Percentiles rank a stretch among this genome's conserved stretches.
phyloP scores from a whole-genome alignment of 1,140 invertebrate species.

The Drosophila sucinea region DNA sequence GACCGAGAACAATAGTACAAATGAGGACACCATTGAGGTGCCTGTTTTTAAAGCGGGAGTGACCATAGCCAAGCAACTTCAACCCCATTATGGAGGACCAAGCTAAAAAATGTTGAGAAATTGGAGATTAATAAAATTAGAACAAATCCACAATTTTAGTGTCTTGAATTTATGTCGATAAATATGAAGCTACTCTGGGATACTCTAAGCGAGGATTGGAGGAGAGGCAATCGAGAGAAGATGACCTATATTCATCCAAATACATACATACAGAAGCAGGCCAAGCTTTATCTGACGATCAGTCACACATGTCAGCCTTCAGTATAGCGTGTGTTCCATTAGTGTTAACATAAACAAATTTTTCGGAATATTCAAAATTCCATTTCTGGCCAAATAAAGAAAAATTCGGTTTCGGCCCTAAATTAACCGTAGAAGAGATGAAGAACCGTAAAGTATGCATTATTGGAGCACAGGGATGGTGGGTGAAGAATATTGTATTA shows the following conservation, averaged over 20 bases:
- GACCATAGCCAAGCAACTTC: constrained; percentile 14
- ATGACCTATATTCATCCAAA: constrained; percentile 39
- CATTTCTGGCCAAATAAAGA: constrained; percentile 4
- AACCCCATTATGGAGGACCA: constrained; percentile 34
- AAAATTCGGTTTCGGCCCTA: constrained; percentile 32
- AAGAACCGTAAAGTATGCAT: constrained; percentile 62
- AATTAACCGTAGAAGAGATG: constrained; percentile 42
- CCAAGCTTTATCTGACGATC: constrained; percentile 27
- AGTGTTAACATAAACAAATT: constrained; percentile 6
- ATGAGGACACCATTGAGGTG: constrained; percentile 23
- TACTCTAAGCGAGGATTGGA: background rate
- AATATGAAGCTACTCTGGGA: background rate
- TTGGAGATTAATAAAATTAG: constrained; percentile 7
- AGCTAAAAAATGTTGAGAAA: constrained; percentile 35
- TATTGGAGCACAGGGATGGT: constrained; percentile 66
- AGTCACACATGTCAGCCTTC: background rate
- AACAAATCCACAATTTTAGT: background rate
- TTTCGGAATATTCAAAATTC: constrained; percentile 21
- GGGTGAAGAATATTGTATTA: constrained; percentile 14
- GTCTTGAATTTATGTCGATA: background rate
- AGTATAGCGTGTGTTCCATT: background rate
- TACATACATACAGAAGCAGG: constrained; percentile 31
- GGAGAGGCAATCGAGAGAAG: background rate
- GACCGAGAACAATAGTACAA: constrained; percentile 42
- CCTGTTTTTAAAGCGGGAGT: background rate